These are phyloP conservation scores for Turritopsis rubra DNA, from an alignment of 30 jellyfish, hydroid and myxozoan genomes.

Conservation along the genomic window DNA sequence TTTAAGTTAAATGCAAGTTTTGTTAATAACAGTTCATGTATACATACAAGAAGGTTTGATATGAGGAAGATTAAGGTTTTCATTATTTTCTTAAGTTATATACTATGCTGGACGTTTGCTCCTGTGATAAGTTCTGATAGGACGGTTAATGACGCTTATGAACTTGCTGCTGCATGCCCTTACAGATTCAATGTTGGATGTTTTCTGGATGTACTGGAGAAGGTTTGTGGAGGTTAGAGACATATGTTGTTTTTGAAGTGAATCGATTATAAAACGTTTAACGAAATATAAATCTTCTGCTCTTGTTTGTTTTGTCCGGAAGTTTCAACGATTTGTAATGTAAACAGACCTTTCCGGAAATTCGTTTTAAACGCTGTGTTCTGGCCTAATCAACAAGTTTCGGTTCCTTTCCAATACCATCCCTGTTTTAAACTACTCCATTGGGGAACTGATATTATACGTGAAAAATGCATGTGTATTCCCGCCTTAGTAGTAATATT, in stretches of 20 bases:
- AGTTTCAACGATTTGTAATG: too few species aligned
- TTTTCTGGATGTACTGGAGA: constrained; percentile 36
- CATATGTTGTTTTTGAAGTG: not conserved
- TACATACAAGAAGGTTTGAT: not conserved
- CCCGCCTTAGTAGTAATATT: too few species aligned
- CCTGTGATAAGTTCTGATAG: not conserved
- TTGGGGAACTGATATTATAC: too few species aligned
- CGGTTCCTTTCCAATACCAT: too few species aligned
- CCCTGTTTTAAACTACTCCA: too few species aligned
- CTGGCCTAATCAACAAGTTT: too few species aligned
- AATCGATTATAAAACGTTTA: not conserved
- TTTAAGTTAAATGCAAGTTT: not conserved
- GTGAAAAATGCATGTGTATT: too few species aligned
- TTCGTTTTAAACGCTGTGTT: too few species aligned
- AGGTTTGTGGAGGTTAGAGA: constrained; percentile 25
- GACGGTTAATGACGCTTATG: not conserved
- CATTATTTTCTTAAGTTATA: not conserved
- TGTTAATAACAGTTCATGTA: not conserved
- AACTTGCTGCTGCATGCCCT: constrained; percentile 36
- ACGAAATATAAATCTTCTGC: too few species aligned
- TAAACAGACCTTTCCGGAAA: too few species aligned
- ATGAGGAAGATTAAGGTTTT: not conserved
- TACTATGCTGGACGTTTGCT: not conserved
- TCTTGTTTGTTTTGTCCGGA: not conserved
- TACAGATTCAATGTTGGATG: constrained; percentile 44